These are phyloP conservation scores for Apodemia zela DNA, from an alignment of 2,888 invertebrate genomes.

Conservation along the genomic window DNA sequence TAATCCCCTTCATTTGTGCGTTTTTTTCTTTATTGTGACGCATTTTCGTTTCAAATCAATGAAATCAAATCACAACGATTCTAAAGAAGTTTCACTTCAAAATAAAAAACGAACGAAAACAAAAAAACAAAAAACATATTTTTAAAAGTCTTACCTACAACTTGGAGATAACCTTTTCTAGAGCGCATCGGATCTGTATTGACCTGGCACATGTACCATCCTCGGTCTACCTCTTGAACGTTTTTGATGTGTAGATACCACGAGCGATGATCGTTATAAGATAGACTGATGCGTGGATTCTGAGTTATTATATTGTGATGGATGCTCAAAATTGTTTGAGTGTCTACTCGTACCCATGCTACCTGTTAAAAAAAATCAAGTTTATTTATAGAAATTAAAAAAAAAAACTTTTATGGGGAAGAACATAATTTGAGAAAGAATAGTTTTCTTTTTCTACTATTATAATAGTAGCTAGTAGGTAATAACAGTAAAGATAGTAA, in stretches of 20 bases:
- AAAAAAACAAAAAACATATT: too few species aligned
- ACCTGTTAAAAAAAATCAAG: constrained; percentile 78
- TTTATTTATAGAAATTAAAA: too few species aligned
- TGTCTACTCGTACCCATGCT: constrained; percentile 96
- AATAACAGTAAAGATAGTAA: too few species aligned
- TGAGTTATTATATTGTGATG: constrained; percentile 95
- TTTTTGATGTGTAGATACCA: constrained; percentile 95
- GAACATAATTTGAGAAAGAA: too few species aligned
- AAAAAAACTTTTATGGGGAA: too few species aligned
- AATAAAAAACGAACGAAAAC: neutral
- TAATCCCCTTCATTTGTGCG: too few species aligned
- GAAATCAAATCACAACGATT: too few species aligned
- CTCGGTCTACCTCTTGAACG: constrained; percentile 92
- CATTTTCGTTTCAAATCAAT: too few species aligned
- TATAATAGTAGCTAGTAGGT: too few species aligned
- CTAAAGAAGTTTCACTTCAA: too few species aligned
- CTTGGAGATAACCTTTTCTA: constrained; percentile 92
- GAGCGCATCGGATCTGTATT: constrained; percentile 96
- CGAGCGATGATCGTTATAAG: constrained; percentile 93
- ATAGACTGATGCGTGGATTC: constrained; percentile 91
- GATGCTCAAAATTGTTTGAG: constrained; percentile 94
- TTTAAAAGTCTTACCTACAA: constrained; percentile 83
- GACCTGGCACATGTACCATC: constrained; percentile 96
- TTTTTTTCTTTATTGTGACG: too few species aligned
- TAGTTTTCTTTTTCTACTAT: too few species aligned